A percentile compares a stretch with the other conserved stretches of the same genome.
Conservation (phyloP, 2,113 vertebrate species). For the Sapayoa aenigma region DNA sequence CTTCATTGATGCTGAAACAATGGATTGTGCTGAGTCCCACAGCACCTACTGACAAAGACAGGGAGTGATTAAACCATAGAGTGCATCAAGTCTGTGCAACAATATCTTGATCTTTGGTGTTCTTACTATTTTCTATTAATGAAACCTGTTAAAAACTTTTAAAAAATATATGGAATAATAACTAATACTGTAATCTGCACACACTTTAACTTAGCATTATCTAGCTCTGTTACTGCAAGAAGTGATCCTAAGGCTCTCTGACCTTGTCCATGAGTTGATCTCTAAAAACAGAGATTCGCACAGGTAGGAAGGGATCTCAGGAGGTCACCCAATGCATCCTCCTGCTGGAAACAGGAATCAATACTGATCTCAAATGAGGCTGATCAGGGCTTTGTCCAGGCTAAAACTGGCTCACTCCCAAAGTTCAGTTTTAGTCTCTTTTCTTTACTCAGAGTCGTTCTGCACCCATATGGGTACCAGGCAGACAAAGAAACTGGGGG, state of each 20-base stretch:
- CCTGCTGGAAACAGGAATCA: background rate
- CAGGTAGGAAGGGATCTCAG: background rate
- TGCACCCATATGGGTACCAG: background rate
- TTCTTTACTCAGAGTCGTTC: background rate
- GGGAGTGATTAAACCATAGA: background rate
- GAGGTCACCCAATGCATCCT: background rate
- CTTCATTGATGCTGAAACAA: background rate
- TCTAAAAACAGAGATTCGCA: background rate
- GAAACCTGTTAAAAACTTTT: background rate
- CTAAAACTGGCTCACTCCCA: background rate
- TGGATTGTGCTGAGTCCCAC: background rate
- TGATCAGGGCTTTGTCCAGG: background rate
- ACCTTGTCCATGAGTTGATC: background rate
- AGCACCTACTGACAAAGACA: background rate
- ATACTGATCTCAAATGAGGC: background rate
- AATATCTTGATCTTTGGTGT: background rate
- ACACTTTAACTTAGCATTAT: background rate
- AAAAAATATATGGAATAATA: background rate
- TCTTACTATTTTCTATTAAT: background rate
- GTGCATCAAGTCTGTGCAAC: background rate
- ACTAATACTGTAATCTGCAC: background rate
- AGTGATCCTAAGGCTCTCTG: background rate
- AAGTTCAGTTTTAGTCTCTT: background rate
- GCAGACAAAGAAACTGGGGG: background rate
- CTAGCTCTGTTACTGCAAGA: background rate